Evolutionary conservation across 1,140 invertebrate species (phyloP).

Genomic region (Drosophila micromelanica): DNA sequence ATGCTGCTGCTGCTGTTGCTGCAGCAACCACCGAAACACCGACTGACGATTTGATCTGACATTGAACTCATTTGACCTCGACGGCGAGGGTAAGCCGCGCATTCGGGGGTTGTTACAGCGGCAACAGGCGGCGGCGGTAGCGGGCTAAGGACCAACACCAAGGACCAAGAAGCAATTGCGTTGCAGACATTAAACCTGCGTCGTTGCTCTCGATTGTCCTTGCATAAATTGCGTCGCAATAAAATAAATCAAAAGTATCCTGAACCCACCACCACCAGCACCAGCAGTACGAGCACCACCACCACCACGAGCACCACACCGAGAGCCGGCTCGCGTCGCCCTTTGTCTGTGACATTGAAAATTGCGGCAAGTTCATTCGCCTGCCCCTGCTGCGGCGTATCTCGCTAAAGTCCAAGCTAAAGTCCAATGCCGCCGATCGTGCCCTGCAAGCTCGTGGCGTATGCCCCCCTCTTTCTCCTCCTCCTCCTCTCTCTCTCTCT

Average conservation of each 20-base stretch:
- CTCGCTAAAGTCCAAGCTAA: slow-evolving; percentile 36
- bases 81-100: neutral
- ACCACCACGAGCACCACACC: neutral
- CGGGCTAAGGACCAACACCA: too few relatives aligned
- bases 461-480: neutral
- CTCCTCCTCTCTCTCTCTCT: neutral
- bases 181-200: slow-evolving; percentile 49
- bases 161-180: slow-evolving; percentile 21
- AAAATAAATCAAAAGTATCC: slow-evolving; percentile 75
- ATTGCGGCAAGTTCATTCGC: slow-evolving; percentile 77
- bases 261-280: slow-evolving; percentile 57
- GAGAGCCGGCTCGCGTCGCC: slow-evolving; percentile 24
- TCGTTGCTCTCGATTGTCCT: slow-evolving; percentile 55
- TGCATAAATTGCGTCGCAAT: slow-evolving; percentile 77
- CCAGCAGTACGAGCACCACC: neutral
- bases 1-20: neutral
- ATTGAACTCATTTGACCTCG: slow-evolving; percentile 77
- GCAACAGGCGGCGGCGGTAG: slow-evolving; percentile 8
- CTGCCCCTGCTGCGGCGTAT: slow-evolving; percentile 14
- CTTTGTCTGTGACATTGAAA: slow-evolving; percentile 75
- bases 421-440: slow-evolving; percentile 35
- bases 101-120: slow-evolving; percentile 39
- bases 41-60: slow-evolving; percentile 47
- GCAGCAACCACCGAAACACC: slow-evolving; percentile 51
- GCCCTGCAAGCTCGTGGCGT: slow-evolving; percentile 2